Evolutionary conservation across 1,140 invertebrate species (phyloP), one percentile per base, ranked within the genome.

Genomic region (Listronotus bonariensis): DNA sequence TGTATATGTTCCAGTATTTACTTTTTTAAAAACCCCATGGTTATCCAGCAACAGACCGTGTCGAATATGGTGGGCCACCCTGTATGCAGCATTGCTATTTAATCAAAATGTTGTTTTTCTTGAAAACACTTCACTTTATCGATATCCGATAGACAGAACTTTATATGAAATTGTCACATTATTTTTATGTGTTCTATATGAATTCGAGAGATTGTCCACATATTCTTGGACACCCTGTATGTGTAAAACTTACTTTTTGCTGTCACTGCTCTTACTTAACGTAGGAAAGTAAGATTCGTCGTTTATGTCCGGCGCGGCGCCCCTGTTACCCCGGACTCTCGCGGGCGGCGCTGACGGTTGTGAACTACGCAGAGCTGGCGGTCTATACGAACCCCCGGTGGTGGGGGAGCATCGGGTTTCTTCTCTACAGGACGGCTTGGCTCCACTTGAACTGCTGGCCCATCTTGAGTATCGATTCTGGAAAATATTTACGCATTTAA

Each of bases 201-300:
- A n/a, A n/a, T n/a, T n/a, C n/a, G n/a, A n/a, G n/a, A n/a, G n/a
- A n/a, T n/a, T n/a, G n/a, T n/a, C n/a, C n/a, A n/a, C n/a, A n/a
- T n/a, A n/a, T n/a, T n/a, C n/a, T n/a, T n/a, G n/a, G n/a, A n/a
- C n/a, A n/a, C n/a, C n/a, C n/a, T n/a, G n/a, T n/a, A n/a, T n/a
- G n/a, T 26, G 2, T 26, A 26, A 26, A 26, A 65, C 72, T 69
- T 65, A 75, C 71, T 68, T 72, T 67, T 69, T 73, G 48, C 56
- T 20, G 10, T 75, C 72, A 45, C 65, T 67, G 43, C 71, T 71
- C 66, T 77, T 78, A 12, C 71, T 70, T 36, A 93, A 79, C 26
- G 88, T 89, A 8, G 91, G 91, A 79, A 93, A 93, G 76, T 87
- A 89, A 71, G 91, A 87, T 79, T 92, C 89, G 77, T 89, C 92